Evolutionary conservation across 2,888 invertebrate genomes (phyloP).

Genomic region (Boloria selene): DNA sequence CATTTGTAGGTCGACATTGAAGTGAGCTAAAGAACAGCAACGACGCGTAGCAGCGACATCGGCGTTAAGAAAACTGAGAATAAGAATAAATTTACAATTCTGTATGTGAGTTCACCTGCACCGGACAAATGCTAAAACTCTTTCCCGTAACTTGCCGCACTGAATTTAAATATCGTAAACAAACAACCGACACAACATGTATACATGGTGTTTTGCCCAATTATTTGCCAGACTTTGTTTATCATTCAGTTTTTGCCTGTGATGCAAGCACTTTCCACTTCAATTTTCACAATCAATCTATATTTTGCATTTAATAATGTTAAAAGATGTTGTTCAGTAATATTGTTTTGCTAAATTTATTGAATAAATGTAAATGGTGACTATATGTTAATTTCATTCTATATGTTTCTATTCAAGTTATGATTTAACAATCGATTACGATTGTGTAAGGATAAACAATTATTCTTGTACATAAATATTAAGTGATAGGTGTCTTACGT

Average conservation of each 20-base stretch:
- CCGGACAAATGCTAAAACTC: constrained; percentile 76
- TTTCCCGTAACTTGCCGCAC: constrained; percentile 60
- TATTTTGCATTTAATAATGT: constrained; percentile 6
- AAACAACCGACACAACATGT: constrained; percentile 53
- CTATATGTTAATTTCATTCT: no score
- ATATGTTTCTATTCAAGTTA: no score
- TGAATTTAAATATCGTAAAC: constrained; percentile 53
- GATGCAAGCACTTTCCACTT: constrained; percentile 27
- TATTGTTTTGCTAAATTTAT: no score
- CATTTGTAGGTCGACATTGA: not conserved
- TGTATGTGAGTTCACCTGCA: constrained; percentile 69
- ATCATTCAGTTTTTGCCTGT: constrained; percentile 44
- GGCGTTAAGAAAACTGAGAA: constrained; percentile 61
- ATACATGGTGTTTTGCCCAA: constrained; percentile 41
- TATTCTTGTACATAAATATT: no score
- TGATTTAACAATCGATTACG: no score
- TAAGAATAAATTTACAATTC: constrained; percentile 76
- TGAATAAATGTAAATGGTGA: no score
- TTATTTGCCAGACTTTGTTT: constrained; percentile 49
- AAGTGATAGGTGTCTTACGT: no score
- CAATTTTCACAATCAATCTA: constrained; percentile 32
- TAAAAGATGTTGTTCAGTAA: not conserved
- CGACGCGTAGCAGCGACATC: constrained; percentile 28
- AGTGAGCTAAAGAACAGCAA: constrained; percentile 31
- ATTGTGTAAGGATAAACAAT: no score